These are phyloP conservation scores for Lasioglossum marginatum DNA, from an alignment of 2,888 invertebrate genomes.

Conservation along the genomic window DNA sequence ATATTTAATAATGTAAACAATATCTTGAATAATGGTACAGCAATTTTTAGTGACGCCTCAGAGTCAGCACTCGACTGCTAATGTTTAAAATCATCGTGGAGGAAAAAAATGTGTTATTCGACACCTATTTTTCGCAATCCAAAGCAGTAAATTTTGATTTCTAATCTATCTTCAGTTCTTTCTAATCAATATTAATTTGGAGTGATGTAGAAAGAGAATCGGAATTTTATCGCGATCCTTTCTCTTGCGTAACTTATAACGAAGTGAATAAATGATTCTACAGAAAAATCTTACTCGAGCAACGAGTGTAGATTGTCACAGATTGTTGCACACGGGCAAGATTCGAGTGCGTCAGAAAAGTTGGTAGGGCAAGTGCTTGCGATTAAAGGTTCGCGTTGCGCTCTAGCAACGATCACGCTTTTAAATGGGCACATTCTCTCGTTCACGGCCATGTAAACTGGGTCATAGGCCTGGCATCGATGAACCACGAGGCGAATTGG, in stretches of 20 bases:
- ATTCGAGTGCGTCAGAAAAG: conserved; percentile 29
- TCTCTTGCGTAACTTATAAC: background rate
- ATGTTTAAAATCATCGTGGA: too few species aligned
- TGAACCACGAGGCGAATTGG: conserved; percentile 54
- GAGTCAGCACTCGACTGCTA: too few species aligned
- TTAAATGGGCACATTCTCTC: conserved; percentile 58
- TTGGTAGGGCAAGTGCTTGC: conserved; percentile 43
- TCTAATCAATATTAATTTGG: too few species aligned
- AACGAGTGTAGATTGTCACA: background rate
- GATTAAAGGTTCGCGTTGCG: conserved; percentile 62
- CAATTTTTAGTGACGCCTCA: too few species aligned
- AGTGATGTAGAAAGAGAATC: too few species aligned
- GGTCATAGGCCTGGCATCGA: conserved; percentile 63
- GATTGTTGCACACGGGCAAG: conserved; percentile 8
- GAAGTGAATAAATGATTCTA: background rate
- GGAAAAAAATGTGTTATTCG: too few species aligned
- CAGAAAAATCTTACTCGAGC: background rate
- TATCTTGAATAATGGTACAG: too few species aligned
- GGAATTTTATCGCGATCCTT: background rate
- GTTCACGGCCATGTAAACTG: conserved; percentile 69
- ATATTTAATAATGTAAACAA: too few species aligned
- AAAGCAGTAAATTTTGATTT: too few species aligned
- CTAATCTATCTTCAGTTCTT: too few species aligned
- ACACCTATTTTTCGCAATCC: too few species aligned
- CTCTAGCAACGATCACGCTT: conserved; percentile 42